Base-by-base conservation (phyloP, 35 echinoderm and acorn worm genomes). In the Ptychodera flava region DNA sequence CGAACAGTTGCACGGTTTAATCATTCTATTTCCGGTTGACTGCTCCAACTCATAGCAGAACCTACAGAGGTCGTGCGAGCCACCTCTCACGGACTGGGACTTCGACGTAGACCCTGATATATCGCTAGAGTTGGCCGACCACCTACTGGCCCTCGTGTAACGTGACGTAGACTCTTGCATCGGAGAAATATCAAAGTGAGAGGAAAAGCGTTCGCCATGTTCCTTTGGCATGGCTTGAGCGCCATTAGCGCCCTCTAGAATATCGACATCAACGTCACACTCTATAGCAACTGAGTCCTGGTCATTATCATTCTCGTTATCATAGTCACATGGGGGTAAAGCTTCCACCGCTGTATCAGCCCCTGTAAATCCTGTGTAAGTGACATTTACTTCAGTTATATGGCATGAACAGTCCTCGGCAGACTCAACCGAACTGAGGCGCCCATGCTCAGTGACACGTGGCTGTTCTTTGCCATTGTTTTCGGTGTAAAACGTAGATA, bases 21-120 rank as follows among this genome's bases (percentile, higher is more conserved):
- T 99, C 38, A 99, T 88, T 32, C 93, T 80, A 77, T 99, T 99
- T 83, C 94, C 94, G 29, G 96, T 85, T 36, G 92, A 94, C 14
- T 88, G 94, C 81, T 99, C 96, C 10, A 81, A 92, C 84, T 98
- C 96, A 81, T 94, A 99, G 83, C 96, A 99, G 1, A 99, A 92
- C 78, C 96, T 80, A 82, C 96, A 99, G 35, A 85, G 88, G 37
- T 85, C 45, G 45, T 64, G 45, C 22, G 6, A 6, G 22, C 22
- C 22, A 22, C 45, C 22, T 12, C 37, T 33, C 81, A 99, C 96
- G 0, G 96, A 99, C 32, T 84, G 85, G 16, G 90, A 83, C 35
- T 86, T 94, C 6, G 96, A 94, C 0, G 94, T 92, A 85, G 92
- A 86, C 16, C 92, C 94, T 15, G 90, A 92, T 31, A 84, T 94